Base-by-base conservation (phyloP, 1,140 invertebrate species). In the Centruroides sculpturatus region DNA sequence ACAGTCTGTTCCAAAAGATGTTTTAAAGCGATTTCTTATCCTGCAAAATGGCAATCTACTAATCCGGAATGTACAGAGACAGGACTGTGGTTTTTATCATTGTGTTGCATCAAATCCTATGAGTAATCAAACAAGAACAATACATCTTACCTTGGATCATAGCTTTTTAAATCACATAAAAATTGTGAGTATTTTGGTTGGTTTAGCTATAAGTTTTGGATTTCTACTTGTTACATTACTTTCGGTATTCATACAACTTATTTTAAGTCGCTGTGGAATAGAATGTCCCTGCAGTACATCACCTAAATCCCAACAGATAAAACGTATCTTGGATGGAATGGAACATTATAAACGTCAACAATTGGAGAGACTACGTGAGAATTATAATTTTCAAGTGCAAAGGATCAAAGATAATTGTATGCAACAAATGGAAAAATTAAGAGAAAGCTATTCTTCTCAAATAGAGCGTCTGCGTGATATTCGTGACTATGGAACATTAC, bases 361-460 rank as follows among this genome's bases (percentile, higher is more conserved):
- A 70, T 75, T 94, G 60, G 89, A 92, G 7, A 60, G 71, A 65
- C 75, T 96, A 50, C 77, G 89, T 3, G 90, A 95, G 69, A 94
- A 95, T 74, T 96, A 96, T 70, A 85, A 86, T 12, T 81, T 84
- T 71, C 92, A 96, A 78, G 86, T 91, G 53, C 83, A 85, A 70
- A 81, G 85, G 66, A 92, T 95, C 63, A 86, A 89, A 69, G 90
- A 95, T 66, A 95, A 95, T 68, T 95, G 90, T 70, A 81, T 85
- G 11, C 86, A 89, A 70, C 91, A 95, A 77, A 85, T 94, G 73
- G 92, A 95, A 70, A 89, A 86, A 82, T 89, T 95, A 61, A 82
- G 90, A 69, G 89, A 86, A 68, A 94, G 88, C 71, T 96, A 96
- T 72, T 83, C 86, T 64, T 80, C 82, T 12, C 90, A 94, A 76